phyloP scores from a whole-genome alignment of 2,888 invertebrate species.

The Pyrrhosoma nymphula region DNA sequence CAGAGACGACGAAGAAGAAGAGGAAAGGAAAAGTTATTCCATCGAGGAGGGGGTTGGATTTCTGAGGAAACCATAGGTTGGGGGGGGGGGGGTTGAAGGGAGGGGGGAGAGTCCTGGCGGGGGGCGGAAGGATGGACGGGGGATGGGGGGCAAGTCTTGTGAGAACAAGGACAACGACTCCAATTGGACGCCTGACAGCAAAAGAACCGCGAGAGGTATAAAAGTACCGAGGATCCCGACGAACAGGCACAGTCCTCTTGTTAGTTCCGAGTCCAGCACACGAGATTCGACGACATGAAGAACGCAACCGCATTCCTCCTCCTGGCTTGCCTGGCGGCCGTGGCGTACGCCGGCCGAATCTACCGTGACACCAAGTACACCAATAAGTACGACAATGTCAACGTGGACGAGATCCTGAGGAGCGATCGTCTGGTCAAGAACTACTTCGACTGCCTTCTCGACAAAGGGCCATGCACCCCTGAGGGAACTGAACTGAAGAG shows the following conservation, averaged over 20 bases:
- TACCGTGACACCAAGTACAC: conserved; percentile 80
- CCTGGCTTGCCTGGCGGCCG: conserved; percentile 69
- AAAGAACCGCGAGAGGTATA: conserved; percentile 38
- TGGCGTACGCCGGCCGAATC: conserved; percentile 72
- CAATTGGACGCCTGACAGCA: not conserved
- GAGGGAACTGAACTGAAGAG: conserved; percentile 87
- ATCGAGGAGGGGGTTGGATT: not conserved
- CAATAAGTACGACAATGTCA: conserved; percentile 85
- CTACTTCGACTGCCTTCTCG: conserved; percentile 84
- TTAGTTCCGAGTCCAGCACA: too few relatives aligned
- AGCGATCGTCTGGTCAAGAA: conserved; percentile 84
- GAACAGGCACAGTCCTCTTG: not conserved
- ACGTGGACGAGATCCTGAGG: conserved; percentile 83
- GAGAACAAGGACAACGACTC: conserved; percentile 54
- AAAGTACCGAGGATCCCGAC: conserved; percentile 4
- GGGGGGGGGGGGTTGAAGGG: not conserved
- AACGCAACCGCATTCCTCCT: conserved; percentile 62
- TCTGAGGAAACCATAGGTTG: not conserved
- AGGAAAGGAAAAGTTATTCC: not conserved
- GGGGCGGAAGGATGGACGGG: not conserved
- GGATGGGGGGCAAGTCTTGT: not conserved
- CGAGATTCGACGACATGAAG: conserved; percentile 25
- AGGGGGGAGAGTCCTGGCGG: not conserved
- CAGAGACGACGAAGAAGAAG: not conserved
- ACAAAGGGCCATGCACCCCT: conserved; percentile 83